Percentiles rank a stretch among this genome's conserved stretches.
Conservation (phyloP, 1,140 invertebrate species). For the Trichoplusia ni region DNA sequence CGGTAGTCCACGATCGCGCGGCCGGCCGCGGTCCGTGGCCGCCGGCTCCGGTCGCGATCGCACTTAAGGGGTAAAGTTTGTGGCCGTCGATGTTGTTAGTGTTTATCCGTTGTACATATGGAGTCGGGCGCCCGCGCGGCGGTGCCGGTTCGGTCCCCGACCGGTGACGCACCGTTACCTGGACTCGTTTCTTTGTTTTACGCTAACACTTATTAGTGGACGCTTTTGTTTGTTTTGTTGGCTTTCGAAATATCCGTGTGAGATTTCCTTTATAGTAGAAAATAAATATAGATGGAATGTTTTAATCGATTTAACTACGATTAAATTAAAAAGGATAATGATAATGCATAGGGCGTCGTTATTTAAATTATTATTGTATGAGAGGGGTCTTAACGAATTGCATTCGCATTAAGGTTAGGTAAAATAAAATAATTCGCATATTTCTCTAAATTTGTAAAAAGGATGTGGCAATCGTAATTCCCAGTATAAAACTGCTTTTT, state of each 20-base stretch:
- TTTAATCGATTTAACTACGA: constrained; percentile 64
- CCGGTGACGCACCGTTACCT: constrained; percentile 50
- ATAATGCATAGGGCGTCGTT: constrained; percentile 26
- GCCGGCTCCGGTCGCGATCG: constrained; percentile 11
- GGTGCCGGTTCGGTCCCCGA: constrained; percentile 21
- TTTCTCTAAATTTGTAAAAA: constrained; percentile 18
- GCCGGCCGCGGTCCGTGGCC: background rate
- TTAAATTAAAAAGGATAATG: constrained; percentile 41
- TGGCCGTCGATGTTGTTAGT: constrained; percentile 38
- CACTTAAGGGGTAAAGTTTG: constrained; percentile 30
- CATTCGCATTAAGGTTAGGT: constrained; percentile 25
- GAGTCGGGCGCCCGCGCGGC: constrained; percentile 20
- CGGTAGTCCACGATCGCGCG: constrained; percentile 46
- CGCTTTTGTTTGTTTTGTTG: constrained; percentile 76
- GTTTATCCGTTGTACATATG: constrained; percentile 40
- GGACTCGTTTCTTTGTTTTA: constrained; percentile 64
- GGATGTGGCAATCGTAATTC: background rate
- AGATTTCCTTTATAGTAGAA: constrained; percentile 72
- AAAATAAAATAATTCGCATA: constrained; percentile 24
- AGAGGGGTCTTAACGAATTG: constrained; percentile 27
- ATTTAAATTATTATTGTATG: constrained; percentile 20
- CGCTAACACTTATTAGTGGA: constrained; percentile 72
- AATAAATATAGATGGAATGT: constrained; percentile 75
- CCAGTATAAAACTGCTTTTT: constrained; percentile 4
- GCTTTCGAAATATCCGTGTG: constrained; percentile 78